phyloP scores from a whole-genome alignment of 2,113 vertebrate species.

The Numida meleagris region DNA sequence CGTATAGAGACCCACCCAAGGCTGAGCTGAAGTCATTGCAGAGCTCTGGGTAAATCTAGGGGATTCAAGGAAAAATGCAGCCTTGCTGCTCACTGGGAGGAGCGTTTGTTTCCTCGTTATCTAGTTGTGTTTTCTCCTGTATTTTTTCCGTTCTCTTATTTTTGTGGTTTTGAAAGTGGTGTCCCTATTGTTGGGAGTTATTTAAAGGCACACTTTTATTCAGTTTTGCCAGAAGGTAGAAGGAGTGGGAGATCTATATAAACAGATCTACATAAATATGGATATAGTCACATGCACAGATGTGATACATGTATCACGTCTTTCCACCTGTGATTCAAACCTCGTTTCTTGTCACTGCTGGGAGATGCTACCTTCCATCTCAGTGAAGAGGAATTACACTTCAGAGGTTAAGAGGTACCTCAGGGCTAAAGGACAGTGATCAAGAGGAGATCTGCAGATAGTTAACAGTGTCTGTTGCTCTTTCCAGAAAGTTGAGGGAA shows the following conservation, averaged over 20 bases:
- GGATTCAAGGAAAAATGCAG: not conserved
- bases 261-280: not conserved
- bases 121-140: not conserved
- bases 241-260: not conserved
- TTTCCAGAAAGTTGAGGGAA: not conserved
- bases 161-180: not conserved
- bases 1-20: not conserved
- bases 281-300: too few relatives aligned
- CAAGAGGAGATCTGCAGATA: not conserved
- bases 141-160: not conserved
- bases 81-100: not conserved
- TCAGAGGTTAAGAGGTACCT: not conserved
- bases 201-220: not conserved
- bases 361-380: not conserved
- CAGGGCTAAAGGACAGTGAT: not conserved
- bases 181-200: not conserved
- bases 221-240: not conserved
- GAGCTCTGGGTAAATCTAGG: not conserved
- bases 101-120: not conserved
- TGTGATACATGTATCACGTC: too few relatives aligned
- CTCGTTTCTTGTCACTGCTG: not conserved
- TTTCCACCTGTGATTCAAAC: not conserved
- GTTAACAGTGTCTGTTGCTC: not conserved
- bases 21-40: not conserved
- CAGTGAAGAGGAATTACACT: not conserved